Evolutionary conservation across 1,140 invertebrate species (phyloP), one percentile per base, ranked within the genome.

Genomic region (Drosophila setifemur): DNA sequence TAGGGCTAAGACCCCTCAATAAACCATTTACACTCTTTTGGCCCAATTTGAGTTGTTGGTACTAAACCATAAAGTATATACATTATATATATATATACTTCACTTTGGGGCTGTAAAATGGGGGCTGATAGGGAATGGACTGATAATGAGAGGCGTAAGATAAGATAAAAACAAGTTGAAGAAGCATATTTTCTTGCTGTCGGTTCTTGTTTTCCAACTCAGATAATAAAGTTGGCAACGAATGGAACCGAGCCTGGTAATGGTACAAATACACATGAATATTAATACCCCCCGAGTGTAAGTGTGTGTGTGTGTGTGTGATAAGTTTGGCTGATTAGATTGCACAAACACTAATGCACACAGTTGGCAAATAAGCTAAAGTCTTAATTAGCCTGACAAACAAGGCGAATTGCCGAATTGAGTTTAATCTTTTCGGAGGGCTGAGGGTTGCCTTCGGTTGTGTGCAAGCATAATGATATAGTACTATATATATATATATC

Each of bases 351-450:
- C 52, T 47, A 70, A 85, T 29, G 50, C 12, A 18, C 4, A 18
- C 4, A 3, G 33, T 1, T 25, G 11, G 35, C 25, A 61, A 45
- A 61, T 64, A 57, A 61, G 57, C 40, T 69, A 58, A 75, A 53
- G 81, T 57, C 75, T 86, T 85, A 85, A 85, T 85, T 86, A 86
- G 81, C 66, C 81, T 68, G 45, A 54, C 75, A 81, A 85, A 85
- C 79, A 85, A 57, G 60, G 45, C 66, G 64, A 72, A 79, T 79
- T 85, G 78, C 74, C 78, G 39, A 79, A 83, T 79, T 64, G 58
- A 6, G 4, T 57, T 61, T 71, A 86, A 72, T 83, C 74, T 71
- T 58, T 71, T 1, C n/a, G 6, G 9, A 8, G 9, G n/a, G 11
- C n/a, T 8, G 16, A 8, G 14, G 16, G 44, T 1, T 14, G 11